Evolutionary conservation across 2,113 vertebrate species (phyloP), one percentile per base, ranked within the genome.

Genomic region (Hippocampus abdominalis): DNA sequence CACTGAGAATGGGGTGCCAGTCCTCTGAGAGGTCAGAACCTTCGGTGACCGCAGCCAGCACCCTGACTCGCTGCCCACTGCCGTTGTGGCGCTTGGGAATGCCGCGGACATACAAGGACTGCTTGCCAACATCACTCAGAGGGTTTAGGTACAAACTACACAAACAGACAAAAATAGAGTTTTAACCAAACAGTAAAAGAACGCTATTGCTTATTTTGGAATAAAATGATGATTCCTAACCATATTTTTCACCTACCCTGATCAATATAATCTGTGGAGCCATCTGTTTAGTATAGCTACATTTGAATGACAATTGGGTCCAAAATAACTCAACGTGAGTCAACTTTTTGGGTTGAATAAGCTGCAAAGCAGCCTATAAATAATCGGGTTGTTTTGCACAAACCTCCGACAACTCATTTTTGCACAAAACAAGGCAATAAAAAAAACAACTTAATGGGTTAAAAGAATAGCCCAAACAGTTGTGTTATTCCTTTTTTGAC

Each of bases 141-240:
- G 96, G 92, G 0, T 98, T 99, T 86, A 99, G 92, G 71, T 99
- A 99, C 86, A 99, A 88, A 54, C 97, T 99, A 44, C 0, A 42
- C 62, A 60, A n/a, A 70, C 0, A 29, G 57, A 73, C 15, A 23
- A 67, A 18, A n/a, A 18, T 1, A 12, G 20, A 21, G 29, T 68
- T 66, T 53, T 16, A 44, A 16, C 23, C n/a, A 54, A 32, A 67
- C 15, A 6, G 1, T 2, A 32, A 21, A 49, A 51, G 51, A 18
- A 7, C 3, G 23, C 2, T 46, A 21, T 64, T 64, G 23, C 62
- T 40, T 64, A 39, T 40, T 32, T 20, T 32, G 59, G 59, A 7
- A 61, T 1, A 63, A 11, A 63, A 21, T 20, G 2, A 63, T 39
- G 9, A 20, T 0, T 63, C 27, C 32, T 13, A 54, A 54, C 3